These are phyloP conservation scores for Altica lythri DNA, from an alignment of 2,888 invertebrate genomes.

Conservation along the genomic window DNA sequence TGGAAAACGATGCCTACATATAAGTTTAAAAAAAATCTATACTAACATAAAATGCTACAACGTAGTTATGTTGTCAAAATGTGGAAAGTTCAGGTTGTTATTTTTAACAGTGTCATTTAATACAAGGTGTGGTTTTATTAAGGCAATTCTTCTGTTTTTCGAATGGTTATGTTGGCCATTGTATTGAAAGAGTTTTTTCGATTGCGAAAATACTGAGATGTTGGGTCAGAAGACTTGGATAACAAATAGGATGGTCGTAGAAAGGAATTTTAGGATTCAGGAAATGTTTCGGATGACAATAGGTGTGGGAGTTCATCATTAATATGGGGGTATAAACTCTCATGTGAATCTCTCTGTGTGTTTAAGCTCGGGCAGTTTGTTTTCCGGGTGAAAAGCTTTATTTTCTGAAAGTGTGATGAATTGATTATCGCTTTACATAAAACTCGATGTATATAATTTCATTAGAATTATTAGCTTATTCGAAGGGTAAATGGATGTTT, in stretches of 20 bases:
- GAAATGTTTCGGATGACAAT: constrained; percentile 6
- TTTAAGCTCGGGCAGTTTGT: background rate
- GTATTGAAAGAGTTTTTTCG: constrained; percentile 14
- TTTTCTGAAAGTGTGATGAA: no score
- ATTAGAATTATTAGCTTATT: no score
- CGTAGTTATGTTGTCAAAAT: no score
- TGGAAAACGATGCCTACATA: no score
- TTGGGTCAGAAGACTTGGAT: background rate
- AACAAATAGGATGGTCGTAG: background rate
- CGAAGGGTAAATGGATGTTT: no score
- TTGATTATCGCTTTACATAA: no score
- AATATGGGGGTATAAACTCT: constrained; percentile 10
- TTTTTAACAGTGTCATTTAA: no score
- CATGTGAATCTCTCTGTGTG: background rate
- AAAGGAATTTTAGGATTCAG: constrained; percentile 1
- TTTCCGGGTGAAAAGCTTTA: background rate
- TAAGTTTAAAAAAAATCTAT: no score
- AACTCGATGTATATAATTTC: no score
- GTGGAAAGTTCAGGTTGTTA: no score
- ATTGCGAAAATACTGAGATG: background rate
- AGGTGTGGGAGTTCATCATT: constrained; percentile 8
- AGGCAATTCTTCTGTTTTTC: constrained; percentile 11
- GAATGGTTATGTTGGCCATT: constrained; percentile 10
- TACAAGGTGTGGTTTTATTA: constrained; percentile 11
- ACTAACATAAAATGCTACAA: no score